phyloP scores from a whole-genome alignment of 1,140 invertebrate species.

The Zaprionus taronus region DNA sequence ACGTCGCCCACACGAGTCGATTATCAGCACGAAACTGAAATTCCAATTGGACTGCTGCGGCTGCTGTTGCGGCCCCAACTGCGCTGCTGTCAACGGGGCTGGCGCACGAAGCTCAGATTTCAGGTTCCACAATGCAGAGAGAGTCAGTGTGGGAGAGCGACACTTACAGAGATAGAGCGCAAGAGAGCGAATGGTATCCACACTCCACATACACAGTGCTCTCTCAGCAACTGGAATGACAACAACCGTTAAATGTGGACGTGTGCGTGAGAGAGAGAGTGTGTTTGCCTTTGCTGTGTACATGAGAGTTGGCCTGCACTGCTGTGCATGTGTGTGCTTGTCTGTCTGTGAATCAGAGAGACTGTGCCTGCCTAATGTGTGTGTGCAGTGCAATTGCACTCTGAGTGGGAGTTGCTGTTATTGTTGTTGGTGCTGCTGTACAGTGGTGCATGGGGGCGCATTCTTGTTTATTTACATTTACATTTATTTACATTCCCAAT shows the following conservation, averaged over 20 bases:
- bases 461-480: constrained; percentile 80
- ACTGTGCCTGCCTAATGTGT: background rate
- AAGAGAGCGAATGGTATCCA: constrained; percentile 48
- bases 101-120: constrained; percentile 78
- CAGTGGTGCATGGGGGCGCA: constrained; percentile 59
- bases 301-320: background rate
- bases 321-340: background rate
- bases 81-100: constrained; percentile 41
- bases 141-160: background rate
- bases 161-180: background rate
- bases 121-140: constrained; percentile 55
- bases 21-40: constrained; percentile 64
- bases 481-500: constrained; percentile 72
- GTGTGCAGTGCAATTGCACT: constrained; percentile 30
- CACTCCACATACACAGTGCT: constrained; percentile 2
- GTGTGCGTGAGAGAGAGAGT: background rate
- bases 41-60: constrained; percentile 44
- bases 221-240: constrained; percentile 50
- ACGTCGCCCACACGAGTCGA: constrained; percentile 70
- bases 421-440: constrained; percentile 36
- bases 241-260: constrained; percentile 45
- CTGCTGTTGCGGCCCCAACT: constrained; percentile 38
- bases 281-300: background rate
- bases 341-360: background rate
- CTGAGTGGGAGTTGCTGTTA: constrained; percentile 12